Percentiles rank a stretch among this genome's conserved stretches.
Conservation (phyloP, 2,888 invertebrate species). For the Drosophila austrosaltans region DNA sequence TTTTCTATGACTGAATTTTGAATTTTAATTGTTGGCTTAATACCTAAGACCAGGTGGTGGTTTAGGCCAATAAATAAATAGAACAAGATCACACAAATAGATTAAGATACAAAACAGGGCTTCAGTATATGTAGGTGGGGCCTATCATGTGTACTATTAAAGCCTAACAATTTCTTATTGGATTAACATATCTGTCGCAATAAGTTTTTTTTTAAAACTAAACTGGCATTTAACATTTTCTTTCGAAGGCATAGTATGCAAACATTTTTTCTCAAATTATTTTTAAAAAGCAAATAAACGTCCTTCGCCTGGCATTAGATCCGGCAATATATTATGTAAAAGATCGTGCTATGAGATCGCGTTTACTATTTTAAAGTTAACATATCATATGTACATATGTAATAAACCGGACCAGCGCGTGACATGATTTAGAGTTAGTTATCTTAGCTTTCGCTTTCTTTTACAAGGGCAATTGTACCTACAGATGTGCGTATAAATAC, state of each 20-base stretch:
- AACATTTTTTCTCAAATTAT: no score
- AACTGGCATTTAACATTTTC: no score
- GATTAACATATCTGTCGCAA: no score
- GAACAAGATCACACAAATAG: background rate
- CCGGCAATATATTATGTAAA: slow-evolving; percentile 1
- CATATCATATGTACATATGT: background rate
- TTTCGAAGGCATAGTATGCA: no score
- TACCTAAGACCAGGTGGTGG: background rate
- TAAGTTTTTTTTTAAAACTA: no score
- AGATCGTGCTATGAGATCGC: slow-evolving; percentile 7
- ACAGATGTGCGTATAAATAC: background rate
- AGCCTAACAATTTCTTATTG: no score
- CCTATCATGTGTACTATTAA: no score
- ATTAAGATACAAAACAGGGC: background rate
- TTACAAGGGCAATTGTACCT: slow-evolving; percentile 2
- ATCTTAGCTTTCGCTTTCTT: slow-evolving; percentile 15
- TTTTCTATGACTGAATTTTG: background rate
- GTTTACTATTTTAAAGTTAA: slow-evolving; percentile 15
- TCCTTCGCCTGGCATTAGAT: slow-evolving; percentile 6
- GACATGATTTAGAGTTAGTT: slow-evolving; percentile 4
- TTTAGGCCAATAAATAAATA: no score
- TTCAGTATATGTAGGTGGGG: no score
- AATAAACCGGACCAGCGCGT: slow-evolving; percentile 16
- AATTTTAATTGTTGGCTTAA: background rate
- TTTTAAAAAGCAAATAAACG: no score